Conservation (phyloP, 2,797 vertebrate species). For the Mormyrops attenuatus region DNA sequence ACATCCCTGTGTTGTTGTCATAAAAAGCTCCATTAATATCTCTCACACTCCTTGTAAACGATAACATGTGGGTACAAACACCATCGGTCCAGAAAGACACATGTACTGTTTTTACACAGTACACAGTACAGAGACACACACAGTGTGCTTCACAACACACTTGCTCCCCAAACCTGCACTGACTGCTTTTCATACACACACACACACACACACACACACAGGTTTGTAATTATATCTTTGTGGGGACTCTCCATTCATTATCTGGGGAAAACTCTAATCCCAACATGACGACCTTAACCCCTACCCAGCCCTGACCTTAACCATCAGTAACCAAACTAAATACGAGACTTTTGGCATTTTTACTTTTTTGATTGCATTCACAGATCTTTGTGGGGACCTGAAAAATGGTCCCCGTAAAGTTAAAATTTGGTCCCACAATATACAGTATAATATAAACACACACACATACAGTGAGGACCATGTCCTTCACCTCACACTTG, state of each 20-base stretch:
- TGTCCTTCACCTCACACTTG: neutral
- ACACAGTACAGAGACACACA: neutral
- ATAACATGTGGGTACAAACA: neutral
- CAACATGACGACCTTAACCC: neutral
- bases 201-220: no score
- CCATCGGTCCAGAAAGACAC: neutral
- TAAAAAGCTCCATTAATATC: neutral
- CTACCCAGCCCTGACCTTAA: neutral
- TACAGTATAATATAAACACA: neutral
- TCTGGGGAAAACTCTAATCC: neutral
- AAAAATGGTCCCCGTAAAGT: neutral
- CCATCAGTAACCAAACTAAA: neutral
- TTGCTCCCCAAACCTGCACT: neutral
- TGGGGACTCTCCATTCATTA: neutral
- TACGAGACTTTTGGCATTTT: neutral
- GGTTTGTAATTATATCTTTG: neutral
- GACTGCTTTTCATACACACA: neutral
- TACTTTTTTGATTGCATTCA: neutral
- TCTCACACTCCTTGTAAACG: neutral
- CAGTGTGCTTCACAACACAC: neutral
- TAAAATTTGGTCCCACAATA: neutral
- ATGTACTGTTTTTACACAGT: neutral
- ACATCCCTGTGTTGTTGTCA: neutral
- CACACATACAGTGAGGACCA: neutral
- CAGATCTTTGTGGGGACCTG: neutral